These are phyloP conservation scores for Melopsittacus undulatus DNA, from an alignment of 2,797 vertebrate species.

Conservation along the genomic window DNA sequence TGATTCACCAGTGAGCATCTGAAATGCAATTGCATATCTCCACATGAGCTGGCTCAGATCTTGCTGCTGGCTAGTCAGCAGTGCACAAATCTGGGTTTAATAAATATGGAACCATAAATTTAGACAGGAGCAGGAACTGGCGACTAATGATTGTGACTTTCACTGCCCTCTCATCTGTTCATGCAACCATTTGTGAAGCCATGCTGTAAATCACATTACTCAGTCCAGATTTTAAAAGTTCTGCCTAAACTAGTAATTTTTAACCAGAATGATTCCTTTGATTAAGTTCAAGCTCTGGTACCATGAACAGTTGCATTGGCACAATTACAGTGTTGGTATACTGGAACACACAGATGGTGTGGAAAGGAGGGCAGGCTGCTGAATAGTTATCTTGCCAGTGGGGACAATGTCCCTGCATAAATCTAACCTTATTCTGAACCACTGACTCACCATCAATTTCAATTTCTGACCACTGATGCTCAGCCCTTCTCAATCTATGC, in stretches of 20 bases:
- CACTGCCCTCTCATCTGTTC: conserved; percentile 12
- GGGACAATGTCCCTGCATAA: not conserved
- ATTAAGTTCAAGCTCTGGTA: not conserved
- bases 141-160: conserved; percentile 19
- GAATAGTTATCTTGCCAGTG: not conserved
- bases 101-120: conserved; percentile 7
- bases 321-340: not conserved
- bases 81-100: conserved; percentile 36
- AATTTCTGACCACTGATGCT: not conserved
- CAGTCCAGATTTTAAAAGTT: not conserved
- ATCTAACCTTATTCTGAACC: not conserved
- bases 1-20: not conserved
- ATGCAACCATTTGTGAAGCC: not conserved
- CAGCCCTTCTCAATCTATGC: not conserved
- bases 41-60: not conserved
- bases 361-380: not conserved
- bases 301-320: not conserved
- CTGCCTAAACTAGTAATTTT: not conserved
- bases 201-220: not conserved
- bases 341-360: not conserved
- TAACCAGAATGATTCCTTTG: not conserved
- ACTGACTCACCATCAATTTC: not conserved
- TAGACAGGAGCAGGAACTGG: not conserved
- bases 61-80: conserved; percentile 12
- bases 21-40: not conserved